Percentiles rank a stretch among this genome's conserved stretches.
Conservation (phyloP, 1,140 invertebrate genomes). For the Acromyrmex charruanus region DNA sequence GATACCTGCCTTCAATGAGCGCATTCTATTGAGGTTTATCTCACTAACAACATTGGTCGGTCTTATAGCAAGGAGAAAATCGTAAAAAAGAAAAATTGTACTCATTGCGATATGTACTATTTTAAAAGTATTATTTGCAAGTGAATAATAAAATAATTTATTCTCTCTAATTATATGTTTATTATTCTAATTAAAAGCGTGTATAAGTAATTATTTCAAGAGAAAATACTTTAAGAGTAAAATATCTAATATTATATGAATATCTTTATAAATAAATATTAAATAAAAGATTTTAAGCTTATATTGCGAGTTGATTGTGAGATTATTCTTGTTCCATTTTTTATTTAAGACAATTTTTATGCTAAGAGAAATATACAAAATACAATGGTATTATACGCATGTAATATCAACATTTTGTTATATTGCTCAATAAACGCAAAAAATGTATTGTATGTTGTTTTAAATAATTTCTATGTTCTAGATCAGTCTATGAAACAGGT, state of each 20-base stretch:
- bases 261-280: no score
- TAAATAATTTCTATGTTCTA: background rate
- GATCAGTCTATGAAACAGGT: constrained; percentile 6
- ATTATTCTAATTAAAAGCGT: background rate
- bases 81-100: background rate
- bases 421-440: background rate
- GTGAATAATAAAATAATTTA: background rate
- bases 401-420: background rate
- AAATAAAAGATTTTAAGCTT: no score
- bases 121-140: background rate
- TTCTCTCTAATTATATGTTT: no score
- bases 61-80: background rate
- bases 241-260: background rate
- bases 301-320: no score
- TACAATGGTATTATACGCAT: background rate
- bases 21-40: constrained; percentile 16
- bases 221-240: background rate
- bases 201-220: background rate
- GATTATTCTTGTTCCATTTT: no score
- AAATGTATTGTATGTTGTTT: background rate
- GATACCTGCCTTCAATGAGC: constrained; percentile 35
- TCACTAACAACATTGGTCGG: background rate
- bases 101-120: background rate
- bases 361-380: background rate
- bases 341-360: background rate